A percentile compares a stretch with the other conserved stretches of the same genome.
phyloP scores from a whole-genome alignment of 2,113 vertebrate genomes.

The Pseudonaja textilis region DNA sequence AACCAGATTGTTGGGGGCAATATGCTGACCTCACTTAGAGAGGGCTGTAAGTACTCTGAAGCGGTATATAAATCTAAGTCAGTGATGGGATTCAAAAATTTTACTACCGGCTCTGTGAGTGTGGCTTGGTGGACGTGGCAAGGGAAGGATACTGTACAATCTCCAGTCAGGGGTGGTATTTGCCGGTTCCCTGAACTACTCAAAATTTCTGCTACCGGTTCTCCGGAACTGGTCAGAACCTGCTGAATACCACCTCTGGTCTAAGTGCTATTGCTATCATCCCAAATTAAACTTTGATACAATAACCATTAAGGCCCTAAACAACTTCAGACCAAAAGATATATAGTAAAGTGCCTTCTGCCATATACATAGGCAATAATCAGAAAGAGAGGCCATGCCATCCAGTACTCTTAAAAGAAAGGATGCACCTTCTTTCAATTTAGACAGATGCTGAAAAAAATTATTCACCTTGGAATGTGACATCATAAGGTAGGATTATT shows the following conservation, averaged over 20 bases:
- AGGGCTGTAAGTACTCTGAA: no score
- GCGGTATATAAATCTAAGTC: no score
- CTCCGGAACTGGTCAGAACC: no score
- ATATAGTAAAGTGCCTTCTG: neutral
- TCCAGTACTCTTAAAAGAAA: neutral
- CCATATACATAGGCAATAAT: neutral
- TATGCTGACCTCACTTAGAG: no score
- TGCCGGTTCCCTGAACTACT: no score
- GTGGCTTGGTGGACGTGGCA: no score
- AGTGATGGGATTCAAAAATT: no score
- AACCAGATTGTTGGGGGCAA: neutral
- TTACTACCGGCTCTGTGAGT: no score
- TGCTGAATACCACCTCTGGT: no score
- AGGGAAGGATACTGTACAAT: no score
- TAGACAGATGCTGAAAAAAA: neutral
- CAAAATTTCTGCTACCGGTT: no score
- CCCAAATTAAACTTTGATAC: neutral
- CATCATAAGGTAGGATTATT: neutral
- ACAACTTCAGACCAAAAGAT: neutral
- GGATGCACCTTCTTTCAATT: neutral
- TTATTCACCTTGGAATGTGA: neutral
- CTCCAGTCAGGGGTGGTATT: no score
- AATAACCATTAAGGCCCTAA: neutral
- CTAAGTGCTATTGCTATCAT: neutral
- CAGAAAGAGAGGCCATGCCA: neutral